Conservation (phyloP, 37 sponge, comb jelly and placozoan genomes). For the Theonella swinhoei region DNA sequence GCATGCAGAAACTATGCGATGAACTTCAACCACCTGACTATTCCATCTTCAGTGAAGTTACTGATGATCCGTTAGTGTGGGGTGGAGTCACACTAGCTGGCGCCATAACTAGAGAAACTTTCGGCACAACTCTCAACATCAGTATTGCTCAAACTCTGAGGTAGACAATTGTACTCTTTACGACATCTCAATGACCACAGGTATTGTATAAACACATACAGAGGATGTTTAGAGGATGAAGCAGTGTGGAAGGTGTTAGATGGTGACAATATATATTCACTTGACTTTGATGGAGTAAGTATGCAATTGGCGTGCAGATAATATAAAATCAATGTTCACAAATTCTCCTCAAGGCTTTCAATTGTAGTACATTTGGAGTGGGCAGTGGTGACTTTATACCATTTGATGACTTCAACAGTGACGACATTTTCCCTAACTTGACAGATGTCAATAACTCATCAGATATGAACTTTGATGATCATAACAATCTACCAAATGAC, state of each 20-base stretch:
- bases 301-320: background rate
- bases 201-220: background rate
- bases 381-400: background rate
- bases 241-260: slow-evolving; percentile 14
- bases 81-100: slow-evolving; percentile 30
- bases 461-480: background rate
- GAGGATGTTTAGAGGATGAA: slow-evolving; percentile 6
- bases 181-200: no score
- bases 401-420: background rate
- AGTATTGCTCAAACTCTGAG: slow-evolving; percentile 4
- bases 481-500: background rate
- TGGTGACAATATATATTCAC: background rate
- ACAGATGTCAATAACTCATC: background rate
- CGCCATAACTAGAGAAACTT: background rate
- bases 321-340: background rate
- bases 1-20: slow-evolving; percentile 23
- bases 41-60: background rate
- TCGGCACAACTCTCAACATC: background rate
- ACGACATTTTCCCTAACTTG: background rate
- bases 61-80: slow-evolving; percentile 18
- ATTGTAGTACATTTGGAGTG: background rate
- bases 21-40: slow-evolving; percentile 16
- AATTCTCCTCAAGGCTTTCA: background rate
- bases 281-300: background rate
- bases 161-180: background rate